Base-by-base conservation (phyloP, 2,113 vertebrate species). In the Epinephelus moara region DNA sequence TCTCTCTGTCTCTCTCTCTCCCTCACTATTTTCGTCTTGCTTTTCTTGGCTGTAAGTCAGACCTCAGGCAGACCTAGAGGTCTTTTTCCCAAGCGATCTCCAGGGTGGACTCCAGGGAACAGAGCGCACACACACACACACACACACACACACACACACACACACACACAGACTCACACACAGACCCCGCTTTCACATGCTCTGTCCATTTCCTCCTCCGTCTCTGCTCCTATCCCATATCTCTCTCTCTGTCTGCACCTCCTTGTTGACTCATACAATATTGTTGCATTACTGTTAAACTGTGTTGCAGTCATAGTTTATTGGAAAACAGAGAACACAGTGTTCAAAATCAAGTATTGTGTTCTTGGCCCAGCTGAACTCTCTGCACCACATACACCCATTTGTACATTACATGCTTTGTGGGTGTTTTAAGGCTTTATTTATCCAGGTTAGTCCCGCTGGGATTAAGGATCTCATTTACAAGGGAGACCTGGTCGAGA, bases 51-150 rank as follows among this genome's bases (percentile, higher is more conserved):
- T 91, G 91, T 0, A 3, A 92, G 94, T 94, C 94, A 96, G 94
- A 95, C 96, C 97, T 95, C 95, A 93, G 95, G 96, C 95, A 92
- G 96, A 97, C 97, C 96, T 96, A 96, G 89, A 96, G 96, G 96
- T 96, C 96, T 93, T 97, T 97, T 98, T 98, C 97, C 97, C 97
- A 99, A 97, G 96, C 92, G 97, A 97, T 96, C 97, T 96, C 94
- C 96, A 96, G 89, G 85, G 85, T 87, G 91, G 85, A 92, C 93
- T 88, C 90, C 62, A 92, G 91, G 91, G 93, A 93, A 82, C 70
- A 75, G 73, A 76, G 70, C 80, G 94, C 95, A 95, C 95, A 96
- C 94, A 91, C 92, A 81, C 90, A 89, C 92, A 91, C 33, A 87
- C 85, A 45, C 60, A 66, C 60, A 56, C 50, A 52, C 60, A 75